Evolutionary conservation across 2,888 invertebrate species (phyloP), one percentile per base, ranked within the genome.

Genomic region (Phortica magna): DNA sequence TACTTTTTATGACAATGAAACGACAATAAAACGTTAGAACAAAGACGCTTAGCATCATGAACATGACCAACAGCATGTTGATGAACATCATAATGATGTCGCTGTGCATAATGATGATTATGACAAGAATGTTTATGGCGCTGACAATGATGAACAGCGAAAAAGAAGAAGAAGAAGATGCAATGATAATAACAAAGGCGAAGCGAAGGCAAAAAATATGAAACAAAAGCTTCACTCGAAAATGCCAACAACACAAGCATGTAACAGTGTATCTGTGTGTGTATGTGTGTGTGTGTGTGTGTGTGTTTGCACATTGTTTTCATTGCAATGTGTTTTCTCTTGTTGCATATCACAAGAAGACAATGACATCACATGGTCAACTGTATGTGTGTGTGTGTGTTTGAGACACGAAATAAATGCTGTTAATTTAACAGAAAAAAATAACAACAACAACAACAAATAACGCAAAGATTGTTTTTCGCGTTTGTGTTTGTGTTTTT

Each of bases 391-490:
- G 61, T 61, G 61, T 61, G 75, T 61, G 64, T 77, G 77, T 80
- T 74, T 81, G 80, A 83, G 78, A 78, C 75, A 88, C 84, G 84
- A 84, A 86, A 86, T 85, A 88, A 86, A 86, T 88, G 84, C 84
- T 84, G 87, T 88, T 85, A 84, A 85, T 88, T 85, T 84, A 83
- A 88, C 82, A 59, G 61, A 61, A 17, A 61, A 22, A 55, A 65
- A 39, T 14, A 14, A 22, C 71, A 70, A 53, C 42, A 74, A 48
- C 73, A 41, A 6, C 55, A 77, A 77, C 81, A 39, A 76, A 77
- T 75, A 76, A 71, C 77, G 43, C 74, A 77, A 31, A 31, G 5
- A 31, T 31, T 31, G 31, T 31, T 31, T 31, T 31, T 31, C 31
- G 22, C 12, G 61, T 61, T 9, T 61, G n/a, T 61, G 22, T 17